Conservation (phyloP, 2,113 vertebrate species). For the Vidua macroura region DNA sequence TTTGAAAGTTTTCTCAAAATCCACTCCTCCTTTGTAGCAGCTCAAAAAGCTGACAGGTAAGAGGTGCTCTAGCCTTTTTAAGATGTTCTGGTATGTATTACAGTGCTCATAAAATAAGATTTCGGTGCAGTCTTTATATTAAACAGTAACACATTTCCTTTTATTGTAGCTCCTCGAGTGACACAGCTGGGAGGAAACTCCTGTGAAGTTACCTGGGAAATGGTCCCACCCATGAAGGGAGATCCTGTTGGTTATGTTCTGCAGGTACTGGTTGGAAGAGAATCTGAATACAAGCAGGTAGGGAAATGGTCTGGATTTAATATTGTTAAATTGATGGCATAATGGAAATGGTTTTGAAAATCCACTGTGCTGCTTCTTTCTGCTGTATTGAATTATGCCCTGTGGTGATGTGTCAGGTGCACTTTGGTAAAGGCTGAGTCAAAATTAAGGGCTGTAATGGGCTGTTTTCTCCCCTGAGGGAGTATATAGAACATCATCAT, state of each 20-base stretch:
- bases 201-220: constrained; percentile 95
- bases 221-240: constrained; percentile 91
- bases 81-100: neutral
- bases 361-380: neutral
- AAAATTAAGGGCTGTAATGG: constrained; percentile 7
- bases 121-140: neutral
- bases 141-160: neutral
- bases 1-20: neutral
- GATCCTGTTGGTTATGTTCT: constrained; percentile 90
- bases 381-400: neutral
- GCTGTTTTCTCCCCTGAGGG: neutral
- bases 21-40: neutral
- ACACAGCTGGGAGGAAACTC: constrained; percentile 90
- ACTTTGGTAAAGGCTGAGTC: constrained; percentile 6
- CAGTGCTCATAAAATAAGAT: neutral
- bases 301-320: neutral
- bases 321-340: neutral
- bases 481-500: neutral
- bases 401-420: neutral
- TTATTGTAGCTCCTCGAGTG: constrained; percentile 87
- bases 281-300: constrained; percentile 98
- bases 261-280: constrained; percentile 92
- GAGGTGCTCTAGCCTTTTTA: neutral
- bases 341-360: neutral
- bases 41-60: neutral